Percentiles rank a stretch among this genome's conserved stretches.
These are phyloP conservation scores for Urocynchramus pylzowi DNA, from an alignment of 2,113 vertebrate species.

Conservation along the genomic window DNA sequence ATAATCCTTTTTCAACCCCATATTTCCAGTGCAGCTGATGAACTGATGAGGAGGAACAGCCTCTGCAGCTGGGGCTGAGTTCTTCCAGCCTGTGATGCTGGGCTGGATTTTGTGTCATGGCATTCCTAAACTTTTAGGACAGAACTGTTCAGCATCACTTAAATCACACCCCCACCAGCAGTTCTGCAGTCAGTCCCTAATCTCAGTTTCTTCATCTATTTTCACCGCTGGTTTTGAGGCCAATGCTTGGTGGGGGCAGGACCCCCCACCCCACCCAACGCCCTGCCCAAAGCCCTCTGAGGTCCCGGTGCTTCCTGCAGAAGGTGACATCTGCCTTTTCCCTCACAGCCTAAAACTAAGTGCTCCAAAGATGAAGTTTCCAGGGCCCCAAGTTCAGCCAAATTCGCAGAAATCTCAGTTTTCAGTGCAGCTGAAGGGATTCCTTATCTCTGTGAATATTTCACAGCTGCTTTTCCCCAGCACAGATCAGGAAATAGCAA, in stretches of 20 bases:
- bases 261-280: not conserved
- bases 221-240: not conserved
- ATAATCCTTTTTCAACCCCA: not conserved
- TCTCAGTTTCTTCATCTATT: not conserved
- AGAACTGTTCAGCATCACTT: not conserved
- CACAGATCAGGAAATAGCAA: not conserved
- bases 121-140: not conserved
- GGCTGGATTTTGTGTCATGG: not conserved
- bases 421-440: not conserved
- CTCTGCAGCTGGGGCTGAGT: rapidly evolving
- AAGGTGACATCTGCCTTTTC: not conserved
- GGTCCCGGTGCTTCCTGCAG: not conserved
- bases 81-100: not conserved
- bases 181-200: not conserved
- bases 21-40: not conserved
- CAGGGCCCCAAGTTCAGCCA: not conserved
- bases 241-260: not conserved
- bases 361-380: not conserved
- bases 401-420: not conserved
- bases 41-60: not conserved
- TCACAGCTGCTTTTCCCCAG: not conserved
- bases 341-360: not conserved
- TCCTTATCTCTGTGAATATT: not conserved
- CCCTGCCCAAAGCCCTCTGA: rapidly evolving
- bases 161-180: not conserved